phyloP scores from a whole-genome alignment of 2,797 vertebrate genomes.

The Cossypha dichroa region DNA sequence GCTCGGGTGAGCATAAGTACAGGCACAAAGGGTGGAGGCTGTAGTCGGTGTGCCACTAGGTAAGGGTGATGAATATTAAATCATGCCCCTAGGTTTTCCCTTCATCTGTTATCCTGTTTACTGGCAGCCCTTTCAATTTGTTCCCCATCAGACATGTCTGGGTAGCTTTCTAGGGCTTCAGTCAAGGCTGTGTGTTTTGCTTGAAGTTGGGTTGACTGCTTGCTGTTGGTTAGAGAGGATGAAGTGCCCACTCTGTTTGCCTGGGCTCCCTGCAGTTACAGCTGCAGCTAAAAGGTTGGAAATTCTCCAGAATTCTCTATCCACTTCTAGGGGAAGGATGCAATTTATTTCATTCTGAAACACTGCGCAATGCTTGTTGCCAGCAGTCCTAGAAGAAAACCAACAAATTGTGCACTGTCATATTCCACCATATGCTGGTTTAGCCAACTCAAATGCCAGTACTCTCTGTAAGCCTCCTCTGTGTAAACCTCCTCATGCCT shows the following conservation, averaged over 20 bases:
- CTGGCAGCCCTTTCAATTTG: neutral
- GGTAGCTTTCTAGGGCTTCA: neutral
- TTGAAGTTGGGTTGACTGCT: neutral
- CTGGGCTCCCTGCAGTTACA: neutral
- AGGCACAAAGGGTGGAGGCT: fast-evolving
- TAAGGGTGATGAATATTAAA: neutral
- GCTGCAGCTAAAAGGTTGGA: neutral
- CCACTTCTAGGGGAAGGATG: neutral
- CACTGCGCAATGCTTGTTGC: fast-evolving
- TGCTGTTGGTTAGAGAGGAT: neutral
- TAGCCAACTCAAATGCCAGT: neutral
- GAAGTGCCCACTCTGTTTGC: neutral
- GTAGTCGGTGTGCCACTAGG: neutral
- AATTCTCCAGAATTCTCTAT: neutral
- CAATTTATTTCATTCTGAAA: neutral
- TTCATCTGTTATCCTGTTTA: neutral
- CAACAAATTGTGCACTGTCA: neutral
- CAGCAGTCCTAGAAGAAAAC: neutral
- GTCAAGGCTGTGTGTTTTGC: neutral
- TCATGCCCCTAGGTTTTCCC: neutral
- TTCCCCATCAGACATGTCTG: neutral
- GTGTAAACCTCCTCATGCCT: neutral
- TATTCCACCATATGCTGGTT: neutral
- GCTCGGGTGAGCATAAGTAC: fast-evolving
- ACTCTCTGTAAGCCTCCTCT: neutral